Base-by-base conservation (phyloP, 2,797 vertebrate species). In the Garrulus glandarius region DNA sequence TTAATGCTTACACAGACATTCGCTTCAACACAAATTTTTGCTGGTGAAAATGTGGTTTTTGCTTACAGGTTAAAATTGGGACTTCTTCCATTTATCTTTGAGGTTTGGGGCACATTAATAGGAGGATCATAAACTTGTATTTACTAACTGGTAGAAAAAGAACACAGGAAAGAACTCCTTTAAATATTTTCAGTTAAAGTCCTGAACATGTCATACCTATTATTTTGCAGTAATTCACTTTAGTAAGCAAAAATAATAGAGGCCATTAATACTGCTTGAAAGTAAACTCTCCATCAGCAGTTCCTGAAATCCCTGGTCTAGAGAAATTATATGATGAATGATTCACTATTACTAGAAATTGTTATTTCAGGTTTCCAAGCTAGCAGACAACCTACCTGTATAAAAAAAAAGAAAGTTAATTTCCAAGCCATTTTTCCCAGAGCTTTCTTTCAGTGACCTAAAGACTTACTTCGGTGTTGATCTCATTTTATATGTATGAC, bases 151-250 rank as follows among this genome's bases (percentile, higher is more conserved):
- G 50, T 65, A 8, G 32, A 32, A 85, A 92, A 89, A 83, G 11
- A 74, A 52, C 37, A 71, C 7, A 18, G 10, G 34, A 75, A 85
- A 88, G 29, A 59, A 71, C 8, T 56, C 37, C 56, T 37, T 89
- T 59, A 92, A 94, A 65, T 76, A 32, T 59, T 90, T 88, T 64
- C 29, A 64, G 39, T 87, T 92, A 81, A 55, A 86, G 26, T 32
- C 22, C 69, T 89, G 59, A 63, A 79, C 76, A 93, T 87, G 84
- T 64, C 56, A 86, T 53, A 52, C 57, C 53, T 94, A 65, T 93
- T 97, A 93, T 97, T 97, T 97, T 93, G 34, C 47, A 93, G 41
- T 87, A 97, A 93, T 95, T 84, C 74, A 87, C 59, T 96, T 96
- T 88, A 82, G 67, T 93, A 97, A 96, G 85, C 92, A 93, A 94